Percentiles rank a stretch among this genome's conserved stretches.
Conservation (phyloP, 2,113 vertebrate genomes). For the Forbesichthys agassizii region DNA sequence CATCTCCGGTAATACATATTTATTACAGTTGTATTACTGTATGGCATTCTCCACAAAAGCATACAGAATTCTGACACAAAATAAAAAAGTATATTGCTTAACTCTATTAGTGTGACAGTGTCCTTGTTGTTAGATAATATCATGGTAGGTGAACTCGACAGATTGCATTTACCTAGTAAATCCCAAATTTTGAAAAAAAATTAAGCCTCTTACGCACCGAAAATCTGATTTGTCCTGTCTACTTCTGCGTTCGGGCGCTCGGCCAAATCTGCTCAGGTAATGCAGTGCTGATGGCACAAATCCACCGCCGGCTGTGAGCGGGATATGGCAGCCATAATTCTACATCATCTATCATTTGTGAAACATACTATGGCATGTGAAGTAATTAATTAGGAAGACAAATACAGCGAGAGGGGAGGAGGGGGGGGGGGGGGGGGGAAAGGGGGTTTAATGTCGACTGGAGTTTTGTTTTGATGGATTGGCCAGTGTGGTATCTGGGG, state of each 20-base stretch:
- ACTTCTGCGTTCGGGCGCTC: constrained; percentile 62
- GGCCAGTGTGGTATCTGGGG: constrained; percentile 60
- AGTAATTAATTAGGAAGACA: constrained; percentile 77
- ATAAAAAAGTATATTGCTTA: not conserved
- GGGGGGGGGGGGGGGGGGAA: constrained; percentile 43
- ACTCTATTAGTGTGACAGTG: not conserved
- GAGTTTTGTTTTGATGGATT: constrained; percentile 63
- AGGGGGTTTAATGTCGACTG: constrained; percentile 60
- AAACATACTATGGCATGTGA: constrained; percentile 68
- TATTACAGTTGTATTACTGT: too few species aligned
- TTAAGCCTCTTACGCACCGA: constrained; percentile 76
- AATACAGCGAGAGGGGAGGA: constrained; percentile 48
- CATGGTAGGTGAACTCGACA: constrained; percentile 71
- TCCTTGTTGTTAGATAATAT: constrained; percentile 57
- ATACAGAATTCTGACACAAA: too few species aligned
- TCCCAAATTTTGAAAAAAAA: constrained; percentile 67
- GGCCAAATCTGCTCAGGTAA: constrained; percentile 78
- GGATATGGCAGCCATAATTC: constrained; percentile 60
- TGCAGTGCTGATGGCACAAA: constrained; percentile 63
- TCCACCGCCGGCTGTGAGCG: constrained; percentile 67
- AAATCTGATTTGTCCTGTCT: constrained; percentile 60
- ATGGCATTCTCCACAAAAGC: too few species aligned
- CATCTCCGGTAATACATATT: too few species aligned
- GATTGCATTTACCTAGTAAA: constrained; percentile 78
- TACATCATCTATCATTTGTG: constrained; percentile 70